Evolutionary conservation across 1,140 invertebrate species (phyloP).

Genomic region (Laodelphax striatellus): DNA sequence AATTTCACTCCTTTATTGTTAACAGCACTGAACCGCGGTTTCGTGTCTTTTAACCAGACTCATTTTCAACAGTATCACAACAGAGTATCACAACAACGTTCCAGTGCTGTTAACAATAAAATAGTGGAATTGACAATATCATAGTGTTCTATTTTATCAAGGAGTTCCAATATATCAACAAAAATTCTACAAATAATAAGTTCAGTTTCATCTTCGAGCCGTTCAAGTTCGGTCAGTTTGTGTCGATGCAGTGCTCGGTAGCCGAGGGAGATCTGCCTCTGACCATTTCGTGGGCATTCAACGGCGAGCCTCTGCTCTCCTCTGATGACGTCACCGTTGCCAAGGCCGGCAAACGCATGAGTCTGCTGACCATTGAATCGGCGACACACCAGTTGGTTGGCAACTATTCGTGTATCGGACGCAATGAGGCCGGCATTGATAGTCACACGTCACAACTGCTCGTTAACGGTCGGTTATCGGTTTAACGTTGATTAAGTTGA

Average conservation of each 20-base stretch:
- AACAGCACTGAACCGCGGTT: too few relatives aligned
- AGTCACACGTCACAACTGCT: slow-evolving; percentile 19
- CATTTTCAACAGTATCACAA: too few relatives aligned
- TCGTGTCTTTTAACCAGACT: too few relatives aligned
- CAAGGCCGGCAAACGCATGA: slow-evolving; percentile 51
- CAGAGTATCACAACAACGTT: too few relatives aligned
- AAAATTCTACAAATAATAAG: too few relatives aligned
- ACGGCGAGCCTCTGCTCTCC: slow-evolving; percentile 28
- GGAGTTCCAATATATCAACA: too few relatives aligned
- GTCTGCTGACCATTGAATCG: slow-evolving; percentile 31
- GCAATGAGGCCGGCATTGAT: slow-evolving; percentile 51
- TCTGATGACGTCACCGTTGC: slow-evolving; percentile 43
- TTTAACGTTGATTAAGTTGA: slow-evolving; percentile 15
- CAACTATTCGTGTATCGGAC: slow-evolving; percentile 48
- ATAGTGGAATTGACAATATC: too few relatives aligned
- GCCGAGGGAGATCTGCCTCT: slow-evolving; percentile 60
- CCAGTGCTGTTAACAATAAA: too few relatives aligned
- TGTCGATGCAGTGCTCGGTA: slow-evolving; percentile 53
- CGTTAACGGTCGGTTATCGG: slow-evolving; percentile 25
- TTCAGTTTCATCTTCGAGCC: slow-evolving; percentile 42
- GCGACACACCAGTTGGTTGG: slow-evolving; percentile 42
- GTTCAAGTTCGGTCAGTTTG: slow-evolving; percentile 25
- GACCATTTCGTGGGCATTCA: slow-evolving; percentile 52
- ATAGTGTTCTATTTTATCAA: too few relatives aligned
- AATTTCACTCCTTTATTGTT: too few relatives aligned